Percentiles rank a stretch among this genome's conserved stretches.
phyloP scores from a whole-genome alignment of 1,140 invertebrate genomes.

The Drosophila bifasciata region DNA sequence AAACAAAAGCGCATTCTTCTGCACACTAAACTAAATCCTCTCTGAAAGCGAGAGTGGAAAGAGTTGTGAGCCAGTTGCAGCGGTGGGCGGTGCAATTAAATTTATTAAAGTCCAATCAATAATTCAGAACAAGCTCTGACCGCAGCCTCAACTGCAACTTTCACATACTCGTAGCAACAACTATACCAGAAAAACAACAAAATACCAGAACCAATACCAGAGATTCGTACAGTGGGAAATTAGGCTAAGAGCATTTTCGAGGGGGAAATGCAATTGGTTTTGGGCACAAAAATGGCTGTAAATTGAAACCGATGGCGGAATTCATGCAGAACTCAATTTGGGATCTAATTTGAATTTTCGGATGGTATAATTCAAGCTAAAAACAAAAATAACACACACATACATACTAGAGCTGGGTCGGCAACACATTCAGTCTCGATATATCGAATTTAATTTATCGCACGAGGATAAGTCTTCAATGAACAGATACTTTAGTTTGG shows the following conservation, averaged over 20 bases:
- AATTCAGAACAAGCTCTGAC: slow-evolving; percentile 49
- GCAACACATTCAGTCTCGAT: too few relatives aligned
- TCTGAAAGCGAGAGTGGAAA: too few relatives aligned
- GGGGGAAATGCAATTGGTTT: not conserved
- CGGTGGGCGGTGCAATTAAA: slow-evolving; percentile 56
- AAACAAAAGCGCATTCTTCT: slow-evolving; percentile 4
- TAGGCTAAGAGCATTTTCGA: not conserved
- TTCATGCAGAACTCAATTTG: not conserved
- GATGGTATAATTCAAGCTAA: not conserved
- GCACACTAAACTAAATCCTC: slow-evolving; percentile 12
- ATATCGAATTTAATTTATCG: too few relatives aligned
- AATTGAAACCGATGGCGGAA: too few relatives aligned
- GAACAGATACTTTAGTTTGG: too few relatives aligned
- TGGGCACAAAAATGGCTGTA: not conserved
- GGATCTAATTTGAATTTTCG: slow-evolving; percentile 4
- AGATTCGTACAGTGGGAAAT: too few relatives aligned
- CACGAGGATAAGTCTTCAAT: too few relatives aligned
- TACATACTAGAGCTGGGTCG: too few relatives aligned
- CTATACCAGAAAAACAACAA: too few relatives aligned
- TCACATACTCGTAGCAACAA: slow-evolving; percentile 17
- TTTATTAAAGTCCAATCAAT: slow-evolving; percentile 72
- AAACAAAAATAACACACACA: too few relatives aligned
- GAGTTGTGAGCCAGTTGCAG: slow-evolving; percentile 9
- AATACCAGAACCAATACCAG: not conserved
- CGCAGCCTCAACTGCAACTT: slow-evolving; percentile 35